Conservation (phyloP, 2,888 invertebrate species). For the Sepiola atlantica region DNA sequence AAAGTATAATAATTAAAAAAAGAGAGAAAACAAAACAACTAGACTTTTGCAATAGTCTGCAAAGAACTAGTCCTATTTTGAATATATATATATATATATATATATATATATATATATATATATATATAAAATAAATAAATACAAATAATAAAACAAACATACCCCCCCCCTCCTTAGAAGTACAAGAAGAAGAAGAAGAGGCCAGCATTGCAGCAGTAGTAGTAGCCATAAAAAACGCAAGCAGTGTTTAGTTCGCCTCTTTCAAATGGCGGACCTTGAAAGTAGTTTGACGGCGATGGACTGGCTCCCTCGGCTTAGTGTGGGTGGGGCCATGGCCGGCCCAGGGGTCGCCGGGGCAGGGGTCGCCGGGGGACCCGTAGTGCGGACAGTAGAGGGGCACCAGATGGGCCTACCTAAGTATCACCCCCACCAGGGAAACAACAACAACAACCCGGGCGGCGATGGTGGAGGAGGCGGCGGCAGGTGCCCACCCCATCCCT, state of each 20-base stretch:
- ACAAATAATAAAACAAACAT: too few species aligned
- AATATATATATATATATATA: too few species aligned
- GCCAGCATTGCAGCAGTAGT: not conserved
- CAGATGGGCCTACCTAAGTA: conserved; percentile 41
- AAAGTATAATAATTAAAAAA: too few species aligned
- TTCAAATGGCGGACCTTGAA: conserved; percentile 75
- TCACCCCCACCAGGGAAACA: not conserved
- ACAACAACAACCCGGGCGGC: conserved; percentile 23
- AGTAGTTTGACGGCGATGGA: conserved; percentile 77
- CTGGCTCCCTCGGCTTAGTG: conserved; percentile 76
- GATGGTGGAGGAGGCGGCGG: not conserved
- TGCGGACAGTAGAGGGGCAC: conserved; percentile 32
- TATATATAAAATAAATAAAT: not conserved
- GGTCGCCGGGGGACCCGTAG: conserved; percentile 50
- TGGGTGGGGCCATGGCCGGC: conserved; percentile 71
- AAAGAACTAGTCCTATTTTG: not conserved
- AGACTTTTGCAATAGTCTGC: not conserved
- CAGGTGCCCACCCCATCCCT: conserved; percentile 34
- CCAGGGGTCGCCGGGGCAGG: conserved; percentile 59
- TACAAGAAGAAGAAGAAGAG: not conserved
- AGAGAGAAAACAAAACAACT: not conserved
- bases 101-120: too few species aligned
- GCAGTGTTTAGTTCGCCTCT: not conserved
- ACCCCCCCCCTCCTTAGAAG: too few species aligned
- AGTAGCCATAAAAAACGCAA: not conserved